Conservation (phyloP, 2,797 vertebrate genomes). For the Telmatherina bonti region DNA sequence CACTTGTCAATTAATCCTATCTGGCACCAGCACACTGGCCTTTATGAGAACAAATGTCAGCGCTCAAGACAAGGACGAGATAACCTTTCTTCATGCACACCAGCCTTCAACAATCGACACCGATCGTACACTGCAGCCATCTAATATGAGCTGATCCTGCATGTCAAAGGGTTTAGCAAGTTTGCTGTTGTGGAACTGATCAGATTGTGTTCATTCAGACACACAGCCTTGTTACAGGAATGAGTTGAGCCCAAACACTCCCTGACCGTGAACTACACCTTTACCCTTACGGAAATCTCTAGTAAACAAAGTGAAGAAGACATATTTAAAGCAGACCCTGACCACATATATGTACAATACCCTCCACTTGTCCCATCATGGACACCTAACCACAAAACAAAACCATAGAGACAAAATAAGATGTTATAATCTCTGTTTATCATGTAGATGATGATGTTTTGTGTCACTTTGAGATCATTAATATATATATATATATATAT, state of each 20-base stretch:
- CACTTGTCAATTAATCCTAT: slow-evolving; percentile 80
- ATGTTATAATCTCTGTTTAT: neutral
- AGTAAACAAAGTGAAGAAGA: neutral
- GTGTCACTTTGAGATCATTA: neutral
- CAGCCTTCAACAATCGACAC: slow-evolving; percentile 46
- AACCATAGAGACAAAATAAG: neutral
- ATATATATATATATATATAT: no score
- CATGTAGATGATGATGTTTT: neutral
- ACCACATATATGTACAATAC: neutral
- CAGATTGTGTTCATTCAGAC: neutral
- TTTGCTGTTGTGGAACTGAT: slow-evolving; percentile 7
- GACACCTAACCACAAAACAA: no score
- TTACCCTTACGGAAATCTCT: neutral
- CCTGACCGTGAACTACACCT: neutral
- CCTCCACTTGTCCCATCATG: neutral
- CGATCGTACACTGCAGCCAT: slow-evolving; percentile 48
- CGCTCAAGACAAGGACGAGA: slow-evolving; percentile 80
- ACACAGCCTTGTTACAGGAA: neutral
- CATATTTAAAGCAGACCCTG: neutral
- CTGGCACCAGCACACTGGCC: slow-evolving; percentile 74
- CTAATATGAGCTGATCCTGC: slow-evolving; percentile 42
- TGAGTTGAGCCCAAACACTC: neutral
- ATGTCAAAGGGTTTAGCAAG: slow-evolving; percentile 23
- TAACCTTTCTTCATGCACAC: slow-evolving; percentile 78
- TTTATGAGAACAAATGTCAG: slow-evolving; percentile 86